phyloP scores from a whole-genome alignment of 2,113 vertebrate genomes.

The Chaetorhynchus papuensis region DNA sequence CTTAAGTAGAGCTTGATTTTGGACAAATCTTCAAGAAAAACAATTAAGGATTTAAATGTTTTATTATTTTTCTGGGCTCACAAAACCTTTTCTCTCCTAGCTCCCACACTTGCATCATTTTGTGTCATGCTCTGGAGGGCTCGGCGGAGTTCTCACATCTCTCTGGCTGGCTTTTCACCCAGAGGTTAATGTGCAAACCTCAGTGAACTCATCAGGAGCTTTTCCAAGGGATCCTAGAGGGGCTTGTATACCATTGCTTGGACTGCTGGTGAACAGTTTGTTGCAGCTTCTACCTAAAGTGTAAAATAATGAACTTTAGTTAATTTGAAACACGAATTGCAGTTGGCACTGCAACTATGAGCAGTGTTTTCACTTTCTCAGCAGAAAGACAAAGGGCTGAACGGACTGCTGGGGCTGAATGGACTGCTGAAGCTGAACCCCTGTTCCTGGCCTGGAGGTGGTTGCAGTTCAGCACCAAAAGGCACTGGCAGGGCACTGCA shows the following conservation, averaged over 20 bases:
- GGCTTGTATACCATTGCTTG: slow-evolving; percentile 31
- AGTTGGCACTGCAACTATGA: slow-evolving; percentile 7
- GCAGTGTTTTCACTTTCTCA: slow-evolving; percentile 25
- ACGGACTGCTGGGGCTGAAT: background rate
- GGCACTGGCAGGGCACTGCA: background rate
- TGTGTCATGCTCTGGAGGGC: slow-evolving; percentile 40
- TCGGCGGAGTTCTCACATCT: background rate
- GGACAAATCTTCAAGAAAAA: slow-evolving; percentile 58
- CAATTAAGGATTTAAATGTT: slow-evolving; percentile 50
- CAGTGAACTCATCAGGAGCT: slow-evolving; percentile 49
- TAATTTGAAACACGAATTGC: slow-evolving; percentile 67
- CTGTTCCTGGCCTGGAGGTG: background rate
- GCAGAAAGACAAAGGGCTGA: background rate
- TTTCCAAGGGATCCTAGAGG: slow-evolving; percentile 34
- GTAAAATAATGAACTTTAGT: slow-evolving; percentile 57
- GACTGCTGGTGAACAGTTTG: slow-evolving; percentile 29
- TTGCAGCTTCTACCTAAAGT: slow-evolving; percentile 48
- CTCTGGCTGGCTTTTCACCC: slow-evolving; percentile 23
- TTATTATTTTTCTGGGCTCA: slow-evolving; percentile 65
- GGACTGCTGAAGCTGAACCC: background rate
- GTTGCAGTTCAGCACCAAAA: background rate
- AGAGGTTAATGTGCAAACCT: slow-evolving; percentile 48
- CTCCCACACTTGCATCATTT: slow-evolving; percentile 51
- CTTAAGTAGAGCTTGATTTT: slow-evolving; percentile 34
- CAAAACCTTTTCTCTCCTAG: background rate